Base-by-base conservation (phyloP, 2,797 vertebrate species). In the Sebastes wilsoni region DNA sequence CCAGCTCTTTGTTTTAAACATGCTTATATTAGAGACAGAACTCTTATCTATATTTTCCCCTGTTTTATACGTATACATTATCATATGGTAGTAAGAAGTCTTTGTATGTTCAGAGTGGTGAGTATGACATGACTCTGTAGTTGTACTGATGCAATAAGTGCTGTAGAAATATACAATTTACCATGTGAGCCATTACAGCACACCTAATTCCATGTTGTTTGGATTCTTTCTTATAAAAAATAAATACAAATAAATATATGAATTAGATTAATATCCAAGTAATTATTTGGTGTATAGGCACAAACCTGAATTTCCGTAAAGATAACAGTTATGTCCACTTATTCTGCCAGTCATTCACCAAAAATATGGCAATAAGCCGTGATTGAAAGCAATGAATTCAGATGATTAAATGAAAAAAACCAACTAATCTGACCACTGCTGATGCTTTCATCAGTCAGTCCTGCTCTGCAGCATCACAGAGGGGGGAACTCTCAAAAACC, bases 401-500 rank as follows among this genome's bases (percentile, higher is more conserved):
- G 14, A 30, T 42, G 5, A 28, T 65, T 25, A 5, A 46, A 49
- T 38, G 6, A 8, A 8, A 18, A 6, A 6, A 9, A 9, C n/a
- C 25, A 30, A 18, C 6, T 70, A 70, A 81, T 75, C 32, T 80
- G 60, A 59, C 46, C 64, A 18, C 36, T 42, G 67, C 22, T 68
- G 61, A 73, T 14, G 75, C 56, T 80, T 75, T 36, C 70, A 70
- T 30, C 14, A 54, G 46, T 12, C 32, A 52, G 27, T 49, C 22
- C 25, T 30, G 79, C 58, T 60, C 74, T 60, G 25, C 54, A 66
- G 67, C 23, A 0, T 71, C 83, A 69, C 77, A 46, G 62, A 69
- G 76, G 69, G 70, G 61, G 61, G 58, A 66, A 58, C 82, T 77
- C 80, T 84, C 52, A 77, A 85, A 84, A 84, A 85, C 55, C 23